Conservation (phyloP, 35 echinoderm and acorn worm species). For the Holothuria glaberrima region DNA sequence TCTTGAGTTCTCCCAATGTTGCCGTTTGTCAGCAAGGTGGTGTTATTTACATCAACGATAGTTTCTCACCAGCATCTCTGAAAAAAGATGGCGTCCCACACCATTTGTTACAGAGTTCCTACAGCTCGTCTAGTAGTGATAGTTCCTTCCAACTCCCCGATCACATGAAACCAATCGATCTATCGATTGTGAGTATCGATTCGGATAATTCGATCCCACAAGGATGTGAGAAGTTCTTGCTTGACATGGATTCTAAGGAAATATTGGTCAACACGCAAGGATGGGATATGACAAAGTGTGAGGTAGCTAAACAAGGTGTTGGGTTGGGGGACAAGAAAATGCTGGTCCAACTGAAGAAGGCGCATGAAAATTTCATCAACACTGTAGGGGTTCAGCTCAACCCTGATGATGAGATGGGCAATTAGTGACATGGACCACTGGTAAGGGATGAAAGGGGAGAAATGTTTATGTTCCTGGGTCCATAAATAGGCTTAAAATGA, state of each 20-base stretch:
- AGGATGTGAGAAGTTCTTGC: slow-evolving; percentile 11
- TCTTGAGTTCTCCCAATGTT: no score
- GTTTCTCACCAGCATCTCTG: not conserved
- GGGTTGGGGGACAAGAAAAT: slow-evolving; percentile 34
- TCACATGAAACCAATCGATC: slow-evolving; percentile 26
- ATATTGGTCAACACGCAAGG: slow-evolving; percentile 23
- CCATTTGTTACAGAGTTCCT: slow-evolving; percentile 20
- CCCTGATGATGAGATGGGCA: not conserved
- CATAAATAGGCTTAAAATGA: no score
- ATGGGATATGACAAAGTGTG: slow-evolving; percentile 36
- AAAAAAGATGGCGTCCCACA: not conserved
- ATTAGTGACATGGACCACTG: not conserved
- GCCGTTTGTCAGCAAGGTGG: no score
- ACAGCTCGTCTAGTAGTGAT: not conserved
- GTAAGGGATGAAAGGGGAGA: no score
- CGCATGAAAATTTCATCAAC: not conserved
- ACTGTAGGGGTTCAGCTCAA: no score
- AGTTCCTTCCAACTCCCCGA: not conserved
- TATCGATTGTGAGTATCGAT: slow-evolving; percentile 16
- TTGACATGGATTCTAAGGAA: slow-evolving; percentile 38
- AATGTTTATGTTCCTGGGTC: no score
- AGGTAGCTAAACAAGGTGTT: not conserved
- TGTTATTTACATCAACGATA: not conserved
- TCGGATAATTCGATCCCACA: not conserved
- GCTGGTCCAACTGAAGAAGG: slow-evolving; percentile 21